Evolutionary conservation across 64 coral and sea anemone species (phyloP).

Genomic region (Actinia equina): DNA sequence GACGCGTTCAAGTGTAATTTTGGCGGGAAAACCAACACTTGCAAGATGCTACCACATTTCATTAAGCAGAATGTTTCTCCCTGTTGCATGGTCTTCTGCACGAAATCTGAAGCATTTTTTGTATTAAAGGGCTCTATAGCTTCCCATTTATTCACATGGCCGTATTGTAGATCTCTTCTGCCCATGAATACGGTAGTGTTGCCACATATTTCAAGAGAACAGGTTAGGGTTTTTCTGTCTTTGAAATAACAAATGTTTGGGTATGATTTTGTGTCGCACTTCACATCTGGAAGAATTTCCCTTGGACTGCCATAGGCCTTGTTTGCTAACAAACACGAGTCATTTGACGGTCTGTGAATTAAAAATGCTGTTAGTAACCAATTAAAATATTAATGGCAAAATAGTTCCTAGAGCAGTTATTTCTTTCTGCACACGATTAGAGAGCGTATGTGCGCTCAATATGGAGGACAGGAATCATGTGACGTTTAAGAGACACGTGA

Average conservation of each 20-base stretch:
- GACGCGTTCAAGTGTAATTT: not conserved
- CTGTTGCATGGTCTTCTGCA: conserved; percentile 35
- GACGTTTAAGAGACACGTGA: too few species aligned
- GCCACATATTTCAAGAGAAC: conserved; percentile 31
- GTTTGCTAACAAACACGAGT: not conserved
- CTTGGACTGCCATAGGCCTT: not conserved
- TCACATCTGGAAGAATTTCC: not conserved
- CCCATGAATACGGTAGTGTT: conserved; percentile 23
- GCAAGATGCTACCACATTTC: conserved; percentile 51
- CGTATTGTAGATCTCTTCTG: conserved; percentile 15
- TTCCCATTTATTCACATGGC: conserved; percentile 39
- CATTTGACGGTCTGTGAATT: too few species aligned
- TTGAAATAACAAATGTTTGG: conserved; percentile 43
- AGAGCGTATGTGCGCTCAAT: too few species aligned
- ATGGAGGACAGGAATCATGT: too few species aligned
- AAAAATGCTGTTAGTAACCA: too few species aligned
- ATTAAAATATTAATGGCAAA: too few species aligned
- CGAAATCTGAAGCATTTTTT: conserved; percentile 34
- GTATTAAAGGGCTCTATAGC: conserved; percentile 15
- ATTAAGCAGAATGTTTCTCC: conserved; percentile 46
- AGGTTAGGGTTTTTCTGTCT: conserved; percentile 7
- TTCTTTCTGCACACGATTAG: too few species aligned
- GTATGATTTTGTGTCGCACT: conserved; percentile 19
- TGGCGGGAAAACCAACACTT: conserved; percentile 57
- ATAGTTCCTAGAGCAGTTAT: too few species aligned